Evolutionary conservation across 1,140 invertebrate genomes (phyloP).

Genomic region (Cotesia chilonis): DNA sequence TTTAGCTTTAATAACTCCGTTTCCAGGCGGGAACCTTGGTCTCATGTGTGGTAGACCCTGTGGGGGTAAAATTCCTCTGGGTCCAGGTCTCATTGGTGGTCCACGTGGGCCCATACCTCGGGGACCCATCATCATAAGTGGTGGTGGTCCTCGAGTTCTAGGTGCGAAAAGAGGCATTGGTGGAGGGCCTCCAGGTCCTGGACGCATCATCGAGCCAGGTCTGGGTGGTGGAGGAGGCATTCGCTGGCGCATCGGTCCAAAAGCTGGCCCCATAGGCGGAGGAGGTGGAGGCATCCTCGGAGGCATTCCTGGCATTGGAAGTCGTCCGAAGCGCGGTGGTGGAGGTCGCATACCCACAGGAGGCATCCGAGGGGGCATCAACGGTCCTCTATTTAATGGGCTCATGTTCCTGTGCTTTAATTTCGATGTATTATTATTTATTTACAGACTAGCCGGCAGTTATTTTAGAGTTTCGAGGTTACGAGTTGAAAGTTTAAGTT

Average conservation of each 20-base stretch:
- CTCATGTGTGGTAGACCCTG: constrained; percentile 51
- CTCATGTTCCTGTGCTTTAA: constrained; percentile 44
- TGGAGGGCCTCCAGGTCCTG: constrained; percentile 44
- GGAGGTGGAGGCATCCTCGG: constrained; percentile 48
- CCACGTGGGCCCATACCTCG: constrained; percentile 49
- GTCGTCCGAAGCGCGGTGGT: constrained; percentile 50
- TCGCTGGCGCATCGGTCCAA: constrained; percentile 47
- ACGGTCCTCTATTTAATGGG: constrained; percentile 52
- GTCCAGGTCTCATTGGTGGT: constrained; percentile 48
- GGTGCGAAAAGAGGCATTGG: constrained; percentile 47
- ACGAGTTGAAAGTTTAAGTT: no score
- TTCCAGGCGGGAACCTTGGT: constrained; percentile 46
- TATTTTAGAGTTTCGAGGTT: no score
- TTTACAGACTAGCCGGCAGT: no score
- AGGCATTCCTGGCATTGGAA: constrained; percentile 41
- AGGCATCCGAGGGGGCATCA: constrained; percentile 48
- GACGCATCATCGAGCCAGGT: constrained; percentile 37
- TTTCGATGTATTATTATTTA: background rate
- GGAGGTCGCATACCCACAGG: constrained; percentile 47
- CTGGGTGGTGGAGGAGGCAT: constrained; percentile 42
- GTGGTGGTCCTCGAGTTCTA: constrained; percentile 45
- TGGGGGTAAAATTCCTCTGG: constrained; percentile 42
- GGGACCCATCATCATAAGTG: constrained; percentile 47
- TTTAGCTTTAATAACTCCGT: constrained; percentile 49
- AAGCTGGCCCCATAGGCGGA: constrained; percentile 44